These are phyloP conservation scores for Streptopelia turtur DNA, from an alignment of 2,797 vertebrate genomes.

Conservation along the genomic window DNA sequence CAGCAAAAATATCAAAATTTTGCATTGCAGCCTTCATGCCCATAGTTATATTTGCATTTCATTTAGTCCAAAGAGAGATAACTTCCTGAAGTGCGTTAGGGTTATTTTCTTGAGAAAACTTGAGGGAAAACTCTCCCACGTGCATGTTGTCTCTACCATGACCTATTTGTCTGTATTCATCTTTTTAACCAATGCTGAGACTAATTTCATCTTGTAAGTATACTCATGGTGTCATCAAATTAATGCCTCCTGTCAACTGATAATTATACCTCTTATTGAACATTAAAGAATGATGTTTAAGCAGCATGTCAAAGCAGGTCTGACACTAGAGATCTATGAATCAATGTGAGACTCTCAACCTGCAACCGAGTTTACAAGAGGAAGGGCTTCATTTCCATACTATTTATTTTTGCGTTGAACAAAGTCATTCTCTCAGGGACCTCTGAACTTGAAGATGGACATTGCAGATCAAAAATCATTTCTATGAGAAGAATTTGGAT, in stretches of 20 bases:
- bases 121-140: background rate
- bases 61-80: background rate
- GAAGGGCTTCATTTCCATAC: background rate
- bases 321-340: background rate
- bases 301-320: background rate
- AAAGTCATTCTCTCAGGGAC: background rate
- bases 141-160: background rate
- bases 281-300: background rate
- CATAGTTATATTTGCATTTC: constrained; percentile 25
- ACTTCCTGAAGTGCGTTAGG: background rate
- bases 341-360: background rate
- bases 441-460: background rate
- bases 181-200: background rate
- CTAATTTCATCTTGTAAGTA: background rate
- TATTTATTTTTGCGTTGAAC: background rate
- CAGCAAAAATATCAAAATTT: constrained; percentile 29
- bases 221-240: background rate
- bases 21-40: background rate
- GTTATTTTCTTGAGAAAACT: constrained; percentile 21
- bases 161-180: background rate
- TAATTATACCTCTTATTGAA: constrained; percentile 11
- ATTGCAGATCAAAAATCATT: background rate
- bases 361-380: background rate
- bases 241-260: background rate
- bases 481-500: background rate